Evolutionary conservation across 2,797 vertebrate species (phyloP).

Genomic region (Brachyrhaphis roseni): DNA sequence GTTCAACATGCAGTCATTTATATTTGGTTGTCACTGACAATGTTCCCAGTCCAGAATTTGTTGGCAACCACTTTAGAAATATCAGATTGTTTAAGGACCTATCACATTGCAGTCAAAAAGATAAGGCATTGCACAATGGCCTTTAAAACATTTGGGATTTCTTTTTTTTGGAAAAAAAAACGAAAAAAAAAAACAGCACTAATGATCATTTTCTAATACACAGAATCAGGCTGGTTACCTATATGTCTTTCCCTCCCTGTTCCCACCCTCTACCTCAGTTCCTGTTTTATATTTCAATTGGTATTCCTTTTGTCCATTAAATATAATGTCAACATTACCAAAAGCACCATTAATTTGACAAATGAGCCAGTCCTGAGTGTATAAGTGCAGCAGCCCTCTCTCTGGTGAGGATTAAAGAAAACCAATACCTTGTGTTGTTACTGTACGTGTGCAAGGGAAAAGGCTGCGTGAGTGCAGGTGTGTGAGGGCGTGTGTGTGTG

Average conservation of each 20-base stretch:
- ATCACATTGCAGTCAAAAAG: conserved; percentile 66
- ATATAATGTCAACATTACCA: conserved; percentile 77
- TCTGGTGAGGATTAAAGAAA: conserved; percentile 57
- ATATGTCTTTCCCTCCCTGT: conserved; percentile 46
- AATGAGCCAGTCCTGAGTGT: conserved; percentile 52
- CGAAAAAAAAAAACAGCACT: conserved; percentile 66
- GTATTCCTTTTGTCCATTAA: conserved; percentile 76
- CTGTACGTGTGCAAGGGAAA: conserved; percentile 50
- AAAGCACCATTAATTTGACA: conserved; percentile 68
- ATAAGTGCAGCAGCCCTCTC: conserved; percentile 69
- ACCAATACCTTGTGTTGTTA: conserved; percentile 64
- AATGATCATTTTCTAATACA: conserved; percentile 67
- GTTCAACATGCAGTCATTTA: conserved; percentile 59
- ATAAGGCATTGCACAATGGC: conserved; percentile 70
- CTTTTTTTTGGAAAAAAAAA: not conserved
- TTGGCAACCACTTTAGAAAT: conserved; percentile 67
- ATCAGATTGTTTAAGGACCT: conserved; percentile 73
- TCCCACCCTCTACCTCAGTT: conserved; percentile 80
- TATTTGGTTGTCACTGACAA: conserved; percentile 66
- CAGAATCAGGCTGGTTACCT: conserved; percentile 70
- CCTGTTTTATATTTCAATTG: conserved; percentile 67
- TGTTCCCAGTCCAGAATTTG: conserved; percentile 64
- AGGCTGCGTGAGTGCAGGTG: conserved; percentile 45
- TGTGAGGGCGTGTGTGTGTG: conserved; percentile 67
- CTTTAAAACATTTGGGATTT: conserved; percentile 52